Conservation (phyloP, 2,797 vertebrate species). For the Kryptolebias ocellatus region DNA sequence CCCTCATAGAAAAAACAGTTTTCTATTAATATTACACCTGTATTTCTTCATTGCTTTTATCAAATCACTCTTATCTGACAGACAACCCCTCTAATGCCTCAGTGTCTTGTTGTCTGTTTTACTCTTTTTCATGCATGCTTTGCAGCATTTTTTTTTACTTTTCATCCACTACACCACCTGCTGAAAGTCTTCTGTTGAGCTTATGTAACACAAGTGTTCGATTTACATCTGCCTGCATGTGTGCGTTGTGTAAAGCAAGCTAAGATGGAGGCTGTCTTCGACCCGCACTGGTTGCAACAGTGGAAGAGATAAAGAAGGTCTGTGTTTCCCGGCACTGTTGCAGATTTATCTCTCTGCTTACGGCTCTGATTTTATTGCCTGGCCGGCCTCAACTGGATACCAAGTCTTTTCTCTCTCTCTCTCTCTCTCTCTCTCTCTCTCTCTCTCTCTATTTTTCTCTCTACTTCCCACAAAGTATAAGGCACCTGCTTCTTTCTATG, state of each 20-base stretch:
- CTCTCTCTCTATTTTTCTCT: conserved; percentile 37
- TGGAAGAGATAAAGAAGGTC: conserved; percentile 69
- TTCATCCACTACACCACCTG: conserved; percentile 18
- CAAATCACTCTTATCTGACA: no score
- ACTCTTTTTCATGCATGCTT: conserved; percentile 6
- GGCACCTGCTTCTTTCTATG: conserved; percentile 45
- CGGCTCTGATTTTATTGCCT: conserved; percentile 71
- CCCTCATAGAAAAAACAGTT: conserved; percentile 34
- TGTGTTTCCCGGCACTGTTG: conserved; percentile 68
- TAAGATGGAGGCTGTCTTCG: conserved; percentile 44
- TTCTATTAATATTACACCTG: neutral
- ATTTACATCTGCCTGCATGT: conserved; percentile 43
- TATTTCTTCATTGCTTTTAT: no score
- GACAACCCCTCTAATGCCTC: neutral
- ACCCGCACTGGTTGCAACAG: conserved; percentile 48
- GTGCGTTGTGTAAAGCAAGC: conserved; percentile 29
- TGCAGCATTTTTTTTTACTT: conserved; percentile 28
- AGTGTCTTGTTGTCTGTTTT: conserved; percentile 6
- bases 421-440: conserved; percentile 3
- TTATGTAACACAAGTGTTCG: conserved; percentile 62
- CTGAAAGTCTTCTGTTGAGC: conserved; percentile 19
- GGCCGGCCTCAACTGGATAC: conserved; percentile 52
- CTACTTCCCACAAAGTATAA: conserved; percentile 54
- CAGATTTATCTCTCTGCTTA: conserved; percentile 81
- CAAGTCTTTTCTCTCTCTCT: conserved; percentile 15